Evolutionary conservation across 2,797 vertebrate species (phyloP), one percentile per base, ranked within the genome.

Genomic region (Graptemys geographica): DNA sequence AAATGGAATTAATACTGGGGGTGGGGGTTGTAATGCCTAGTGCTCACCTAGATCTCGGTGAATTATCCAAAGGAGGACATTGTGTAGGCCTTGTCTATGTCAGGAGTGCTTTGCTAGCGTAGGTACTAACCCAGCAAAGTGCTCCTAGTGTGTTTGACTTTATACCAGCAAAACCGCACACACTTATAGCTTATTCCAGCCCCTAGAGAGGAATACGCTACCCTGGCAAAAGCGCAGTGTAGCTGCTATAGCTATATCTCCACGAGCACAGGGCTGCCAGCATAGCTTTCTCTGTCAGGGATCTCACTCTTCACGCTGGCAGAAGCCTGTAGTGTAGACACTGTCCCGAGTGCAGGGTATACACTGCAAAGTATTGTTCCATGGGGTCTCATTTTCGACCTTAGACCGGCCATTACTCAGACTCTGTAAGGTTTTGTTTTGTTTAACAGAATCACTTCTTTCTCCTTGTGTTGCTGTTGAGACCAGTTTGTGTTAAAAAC

Each of bases 1-100:
- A 12, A 0, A 1, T 28, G 83, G 74, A 31, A n/a, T 4, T 0
- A 8, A 23, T 25, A 16, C n/a, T 1, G 1, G 53, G 83, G 47
- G 80, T 37, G 11, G 28, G 11, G 0, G 0, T 13, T 4, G 0
- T 44, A 25, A 1, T 6, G 19, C 52, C 27, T 18, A 37, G 0
- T 0, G 2, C 37, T 4, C 2, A 37, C 37, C 5, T 37, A 12
- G 21, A 41, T 49, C 37, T 28, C 3, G 52, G 4, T 81, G 6
- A 0, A 27, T 79, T 86, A 33, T 18, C 86, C 11, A 0, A 12
- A 53, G 78, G 55, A 55, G 8, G n/a, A 37, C 65, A 11, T 10
- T 41, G 65, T 23, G n/a, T 31, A 59, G 65, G 65, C n/a, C 65
- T 37, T 23, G 16, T 72, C 33, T 72, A 23, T 21, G 65, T 18